Percentiles rank a stretch among this genome's conserved stretches.
phyloP scores from a whole-genome alignment of 2,888 invertebrate genomes.

The Crepidodera aurea region DNA sequence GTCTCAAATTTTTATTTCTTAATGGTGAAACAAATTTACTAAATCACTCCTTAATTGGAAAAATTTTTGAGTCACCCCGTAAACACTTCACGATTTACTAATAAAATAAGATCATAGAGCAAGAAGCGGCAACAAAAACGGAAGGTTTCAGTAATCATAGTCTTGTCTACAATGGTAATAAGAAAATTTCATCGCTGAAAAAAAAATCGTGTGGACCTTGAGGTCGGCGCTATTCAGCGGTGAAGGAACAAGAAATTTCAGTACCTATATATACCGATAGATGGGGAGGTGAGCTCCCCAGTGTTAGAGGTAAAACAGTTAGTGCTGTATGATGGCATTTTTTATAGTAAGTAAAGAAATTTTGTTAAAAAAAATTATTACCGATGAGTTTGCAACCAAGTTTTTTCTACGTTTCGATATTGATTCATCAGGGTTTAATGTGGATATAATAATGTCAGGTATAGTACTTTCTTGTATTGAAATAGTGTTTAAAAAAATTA shows the following conservation, averaged over 20 bases:
- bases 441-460: no score
- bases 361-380: no score
- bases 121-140: constrained; percentile 8
- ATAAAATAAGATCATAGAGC: constrained; percentile 11
- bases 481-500: no score
- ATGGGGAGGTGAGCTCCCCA: constrained; percentile 39
- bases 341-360: constrained; percentile 44
- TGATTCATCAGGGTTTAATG: no score
- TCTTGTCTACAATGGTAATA: constrained; percentile 30
- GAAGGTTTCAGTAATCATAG: constrained; percentile 30
- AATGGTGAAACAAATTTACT: no score
- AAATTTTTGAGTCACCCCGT: neutral
- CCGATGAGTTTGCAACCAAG: no score
- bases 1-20: no score
- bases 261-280: constrained; percentile 43
- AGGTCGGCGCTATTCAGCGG: constrained; percentile 30
- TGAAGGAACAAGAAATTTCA: constrained; percentile 43
- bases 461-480: no score
- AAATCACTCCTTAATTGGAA: no score
- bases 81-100: neutral
- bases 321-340: constrained; percentile 34
- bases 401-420: no score
- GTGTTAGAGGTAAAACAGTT: constrained; percentile 36
- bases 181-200: constrained; percentile 24
- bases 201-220: constrained; percentile 42